Evolutionary conservation across 1,140 invertebrate species (phyloP).

Genomic region (Amyelois transitella): DNA sequence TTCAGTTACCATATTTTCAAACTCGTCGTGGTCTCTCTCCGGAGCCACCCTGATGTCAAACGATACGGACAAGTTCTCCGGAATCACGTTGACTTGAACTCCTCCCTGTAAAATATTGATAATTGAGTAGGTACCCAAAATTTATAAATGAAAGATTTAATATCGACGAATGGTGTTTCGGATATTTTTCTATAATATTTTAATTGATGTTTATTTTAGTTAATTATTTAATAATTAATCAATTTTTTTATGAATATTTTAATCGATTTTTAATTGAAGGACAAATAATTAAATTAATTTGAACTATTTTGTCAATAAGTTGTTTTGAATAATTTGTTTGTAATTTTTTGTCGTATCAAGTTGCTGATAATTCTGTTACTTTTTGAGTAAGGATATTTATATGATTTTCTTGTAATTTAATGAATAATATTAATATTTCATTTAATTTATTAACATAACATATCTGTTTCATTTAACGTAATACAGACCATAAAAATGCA

Average conservation of each 20-base stretch:
- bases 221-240: conserved; percentile 74
- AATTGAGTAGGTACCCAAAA: neutral
- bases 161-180: no score
- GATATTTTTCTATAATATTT: no score
- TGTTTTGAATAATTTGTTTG: no score
- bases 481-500: no score
- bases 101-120: conserved; percentile 87
- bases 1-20: conserved; percentile 34
- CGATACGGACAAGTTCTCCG: conserved; percentile 80
- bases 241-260: conserved; percentile 71
- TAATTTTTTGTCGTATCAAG: no score
- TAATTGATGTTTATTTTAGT: conserved; percentile 67
- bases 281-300: conserved; percentile 78
- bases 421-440: no score
- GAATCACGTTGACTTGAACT: conserved; percentile 92
- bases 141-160: no score
- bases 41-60: conserved; percentile 89
- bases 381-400: no score
- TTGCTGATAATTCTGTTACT: no score
- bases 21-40: conserved; percentile 76
- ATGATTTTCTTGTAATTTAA: no score
- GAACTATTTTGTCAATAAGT: conserved; percentile 78
- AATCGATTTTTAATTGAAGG: conserved; percentile 71
- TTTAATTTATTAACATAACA: no score
- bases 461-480: no score